Conservation (phyloP, 2,113 vertebrate species). For the Carassius carassius region DNA sequence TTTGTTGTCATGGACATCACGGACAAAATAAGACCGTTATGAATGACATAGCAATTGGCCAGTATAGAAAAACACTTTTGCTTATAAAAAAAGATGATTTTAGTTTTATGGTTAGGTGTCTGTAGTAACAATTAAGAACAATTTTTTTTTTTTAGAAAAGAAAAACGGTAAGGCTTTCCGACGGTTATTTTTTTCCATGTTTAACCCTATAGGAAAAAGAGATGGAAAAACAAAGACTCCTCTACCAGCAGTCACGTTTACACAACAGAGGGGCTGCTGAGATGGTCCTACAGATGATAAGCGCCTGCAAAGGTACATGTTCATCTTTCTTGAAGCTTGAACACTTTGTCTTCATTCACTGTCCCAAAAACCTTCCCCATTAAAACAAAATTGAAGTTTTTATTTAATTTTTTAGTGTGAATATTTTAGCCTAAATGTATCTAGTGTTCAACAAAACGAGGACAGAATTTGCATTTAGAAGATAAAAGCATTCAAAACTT, state of each 20-base stretch:
- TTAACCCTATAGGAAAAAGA: constrained; percentile 83
- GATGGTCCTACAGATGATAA: constrained; percentile 96
- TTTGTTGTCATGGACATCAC: too few species aligned
- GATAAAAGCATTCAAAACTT: too few species aligned
- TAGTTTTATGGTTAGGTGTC: background rate
- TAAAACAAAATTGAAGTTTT: too few species aligned
- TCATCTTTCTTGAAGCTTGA: too few species aligned
- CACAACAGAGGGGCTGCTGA: constrained; percentile 90
- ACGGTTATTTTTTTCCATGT: background rate
- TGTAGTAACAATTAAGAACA: background rate
- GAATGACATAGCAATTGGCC: background rate
- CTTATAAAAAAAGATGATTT: background rate
- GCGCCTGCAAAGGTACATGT: constrained; percentile 87
- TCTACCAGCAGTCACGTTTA: constrained; percentile 89
- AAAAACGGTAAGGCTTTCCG: background rate
- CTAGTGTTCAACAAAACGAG: too few species aligned
- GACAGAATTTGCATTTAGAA: too few species aligned
- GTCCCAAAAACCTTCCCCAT: too few species aligned
- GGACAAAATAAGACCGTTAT: background rate
- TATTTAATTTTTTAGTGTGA: too few species aligned
- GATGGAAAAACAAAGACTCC: constrained; percentile 90
- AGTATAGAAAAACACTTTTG: background rate
- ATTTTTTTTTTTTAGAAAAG: background rate
- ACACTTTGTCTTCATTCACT: too few species aligned
- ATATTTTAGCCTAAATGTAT: too few species aligned